Percentiles rank a stretch among this genome's conserved stretches.
Conservation (phyloP, 2,888 invertebrate genomes). For the Microctonus brassicae region DNA sequence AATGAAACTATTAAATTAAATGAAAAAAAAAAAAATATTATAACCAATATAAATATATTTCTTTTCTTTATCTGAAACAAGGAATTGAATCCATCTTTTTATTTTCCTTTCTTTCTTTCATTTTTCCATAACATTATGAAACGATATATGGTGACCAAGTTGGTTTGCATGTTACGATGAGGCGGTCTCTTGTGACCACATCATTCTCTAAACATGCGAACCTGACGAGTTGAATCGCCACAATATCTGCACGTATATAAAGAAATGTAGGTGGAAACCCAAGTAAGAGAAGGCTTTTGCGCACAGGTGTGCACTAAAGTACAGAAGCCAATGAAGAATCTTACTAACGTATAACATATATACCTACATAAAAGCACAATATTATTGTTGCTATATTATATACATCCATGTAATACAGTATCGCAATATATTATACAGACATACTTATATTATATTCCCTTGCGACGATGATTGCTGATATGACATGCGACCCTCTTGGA, state of each 20-base stretch:
- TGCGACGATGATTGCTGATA: constrained; percentile 68
- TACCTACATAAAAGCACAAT: too few relatives aligned
- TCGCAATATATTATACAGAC: constrained; percentile 21
- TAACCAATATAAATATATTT: too few relatives aligned
- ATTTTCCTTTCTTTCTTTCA: not conserved
- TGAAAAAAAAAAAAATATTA: too few relatives aligned
- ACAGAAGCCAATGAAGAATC: constrained; percentile 22
- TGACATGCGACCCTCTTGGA: constrained; percentile 69
- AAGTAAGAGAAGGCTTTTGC: not conserved
- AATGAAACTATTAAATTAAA: too few relatives aligned
- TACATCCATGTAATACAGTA: constrained; percentile 1
- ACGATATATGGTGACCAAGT: constrained; percentile 17
- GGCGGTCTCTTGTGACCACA: constrained; percentile 68
- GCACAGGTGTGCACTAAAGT: constrained; percentile 1
- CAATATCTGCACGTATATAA: constrained; percentile 15
- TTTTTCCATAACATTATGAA: not conserved
- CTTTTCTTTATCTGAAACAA: too few relatives aligned
- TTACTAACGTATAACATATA: not conserved
- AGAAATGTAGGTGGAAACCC: constrained; percentile 22
- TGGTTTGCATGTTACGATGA: constrained; percentile 67
- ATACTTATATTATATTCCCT: constrained; percentile 25
- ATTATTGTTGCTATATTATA: not conserved
- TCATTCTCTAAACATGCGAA: constrained; percentile 69
- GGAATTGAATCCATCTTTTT: too few relatives aligned
- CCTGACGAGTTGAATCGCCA: not conserved